Evolutionary conservation across 1,140 invertebrate species (phyloP).

Genomic region (Halyomorpha halys): DNA sequence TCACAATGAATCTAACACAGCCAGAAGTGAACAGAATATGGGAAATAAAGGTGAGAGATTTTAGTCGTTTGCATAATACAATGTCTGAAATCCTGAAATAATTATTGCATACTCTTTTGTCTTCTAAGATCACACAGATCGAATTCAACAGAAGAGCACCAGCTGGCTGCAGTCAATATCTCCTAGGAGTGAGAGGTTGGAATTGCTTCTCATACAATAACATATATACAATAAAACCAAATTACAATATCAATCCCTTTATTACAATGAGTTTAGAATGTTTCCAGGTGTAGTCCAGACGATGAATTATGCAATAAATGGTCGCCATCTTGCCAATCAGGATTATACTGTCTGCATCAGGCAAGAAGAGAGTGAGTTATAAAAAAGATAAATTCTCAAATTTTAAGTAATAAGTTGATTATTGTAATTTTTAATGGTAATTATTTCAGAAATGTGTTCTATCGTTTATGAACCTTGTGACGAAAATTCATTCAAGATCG

Average conservation of each 20-base stretch:
- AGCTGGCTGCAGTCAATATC: slow-evolving; percentile 61
- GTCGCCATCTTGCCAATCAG: slow-evolving; percentile 63
- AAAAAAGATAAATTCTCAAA: not conserved
- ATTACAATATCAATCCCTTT: not conserved
- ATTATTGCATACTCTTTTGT: slow-evolving; percentile 15
- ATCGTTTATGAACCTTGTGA: slow-evolving; percentile 66
- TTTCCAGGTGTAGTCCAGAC: slow-evolving; percentile 51
- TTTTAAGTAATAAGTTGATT: no score
- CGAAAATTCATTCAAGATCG: slow-evolving; percentile 63
- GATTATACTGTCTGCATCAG: slow-evolving; percentile 67
- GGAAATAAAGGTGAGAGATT: slow-evolving; percentile 50
- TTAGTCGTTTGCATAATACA: not conserved
- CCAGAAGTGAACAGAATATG: slow-evolving; percentile 54
- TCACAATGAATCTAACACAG: slow-evolving; percentile 46
- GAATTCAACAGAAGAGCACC: slow-evolving; percentile 62
- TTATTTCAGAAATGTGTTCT: slow-evolving; percentile 48
- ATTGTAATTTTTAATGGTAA: no score
- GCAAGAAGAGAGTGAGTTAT: slow-evolving; percentile 44
- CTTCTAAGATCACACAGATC: slow-evolving; percentile 43
- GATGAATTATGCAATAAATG: slow-evolving; percentile 69
- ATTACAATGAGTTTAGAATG: slow-evolving; percentile 21
- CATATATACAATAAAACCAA: not conserved
- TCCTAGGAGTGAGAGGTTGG: slow-evolving; percentile 43
- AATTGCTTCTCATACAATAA: not conserved
- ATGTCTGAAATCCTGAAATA: not conserved